phyloP scores from a whole-genome alignment of 2,797 vertebrate genomes.

The Gobionotothen gibberifrons region DNA sequence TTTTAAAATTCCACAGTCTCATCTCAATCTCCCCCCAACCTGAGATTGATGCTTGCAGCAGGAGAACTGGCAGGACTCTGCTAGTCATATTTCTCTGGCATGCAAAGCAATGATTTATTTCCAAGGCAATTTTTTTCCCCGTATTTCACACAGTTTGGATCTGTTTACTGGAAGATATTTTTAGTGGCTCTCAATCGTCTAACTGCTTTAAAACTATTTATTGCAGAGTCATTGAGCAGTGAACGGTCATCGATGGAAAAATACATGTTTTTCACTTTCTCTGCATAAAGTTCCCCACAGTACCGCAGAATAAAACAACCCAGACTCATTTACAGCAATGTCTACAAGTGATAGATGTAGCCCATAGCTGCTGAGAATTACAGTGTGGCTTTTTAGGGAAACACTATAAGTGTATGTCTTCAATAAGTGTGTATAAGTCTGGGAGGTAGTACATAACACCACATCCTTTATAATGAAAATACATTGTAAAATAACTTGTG shows the following conservation, averaged over 20 bases:
- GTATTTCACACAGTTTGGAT: conserved; percentile 22
- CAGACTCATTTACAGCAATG: background rate
- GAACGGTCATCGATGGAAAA: conserved; percentile 25
- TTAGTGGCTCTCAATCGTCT: conserved; percentile 1
- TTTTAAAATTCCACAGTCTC: conserved; percentile 48
- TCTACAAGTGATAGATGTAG: conserved; percentile 32
- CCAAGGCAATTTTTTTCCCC: background rate
- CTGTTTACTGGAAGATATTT: background rate
- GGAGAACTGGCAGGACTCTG: conserved; percentile 17
- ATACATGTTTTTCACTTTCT: background rate
- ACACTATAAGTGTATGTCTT: conserved; percentile 10
- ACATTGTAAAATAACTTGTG: conserved; percentile 33
- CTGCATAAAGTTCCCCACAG: background rate
- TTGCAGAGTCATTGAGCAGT: conserved; percentile 6
- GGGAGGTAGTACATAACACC: background rate
- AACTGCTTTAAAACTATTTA: conserved; percentile 21
- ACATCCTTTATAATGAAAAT: conserved; percentile 39
- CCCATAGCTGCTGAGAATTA: conserved; percentile 4
- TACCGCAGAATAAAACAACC: conserved; percentile 2
- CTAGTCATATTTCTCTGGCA: conserved; percentile 19
- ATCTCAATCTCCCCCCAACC: conserved; percentile 27
- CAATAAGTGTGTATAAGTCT: background rate
- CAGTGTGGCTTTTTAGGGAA: conserved; percentile 16
- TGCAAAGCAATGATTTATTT: conserved; percentile 29
- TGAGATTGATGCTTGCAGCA: conserved; percentile 24